Evolutionary conservation across 2,888 invertebrate genomes (phyloP).

Genomic region (Archips crataeganus): DNA sequence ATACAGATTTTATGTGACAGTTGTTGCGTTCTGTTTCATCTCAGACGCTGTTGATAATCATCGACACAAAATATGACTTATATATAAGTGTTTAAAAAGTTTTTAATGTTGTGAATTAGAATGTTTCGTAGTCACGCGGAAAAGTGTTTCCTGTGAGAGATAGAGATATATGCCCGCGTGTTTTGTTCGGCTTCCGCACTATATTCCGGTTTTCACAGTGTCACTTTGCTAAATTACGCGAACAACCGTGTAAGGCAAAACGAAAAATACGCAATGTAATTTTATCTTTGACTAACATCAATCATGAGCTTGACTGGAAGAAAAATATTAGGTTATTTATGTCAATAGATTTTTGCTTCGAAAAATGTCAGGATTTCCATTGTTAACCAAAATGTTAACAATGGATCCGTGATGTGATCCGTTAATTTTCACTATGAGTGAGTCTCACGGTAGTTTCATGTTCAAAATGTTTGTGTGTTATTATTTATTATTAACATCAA

Average conservation of each 20-base stretch:
- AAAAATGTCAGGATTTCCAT: background rate
- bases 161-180: slow-evolving; percentile 6
- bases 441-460: too few relatives aligned
- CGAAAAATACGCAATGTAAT: slow-evolving; percentile 3
- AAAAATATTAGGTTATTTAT: background rate
- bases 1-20: slow-evolving; percentile 32
- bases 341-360: too few relatives aligned
- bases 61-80: slow-evolving; percentile 13
- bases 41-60: slow-evolving; percentile 6
- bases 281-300: background rate
- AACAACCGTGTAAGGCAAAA: slow-evolving; percentile 6
- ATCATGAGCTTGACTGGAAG: background rate
- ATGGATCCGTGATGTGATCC: too few relatives aligned
- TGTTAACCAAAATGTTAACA: too few relatives aligned
- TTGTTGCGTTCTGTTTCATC: slow-evolving; percentile 24
- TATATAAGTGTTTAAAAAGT: background rate
- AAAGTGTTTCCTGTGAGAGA: slow-evolving; percentile 32
- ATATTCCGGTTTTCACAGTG: slow-evolving; percentile 8
- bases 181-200: slow-evolving; percentile 11
- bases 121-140: slow-evolving; percentile 9
- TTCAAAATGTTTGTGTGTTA: too few relatives aligned
- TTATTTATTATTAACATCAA: too few relatives aligned
- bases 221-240: slow-evolving; percentile 27
- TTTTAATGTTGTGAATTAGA: background rate
- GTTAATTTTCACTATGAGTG: too few relatives aligned